Evolutionary conservation across 2,797 vertebrate species (phyloP).

Genomic region (Knipowitschia caucasica): DNA sequence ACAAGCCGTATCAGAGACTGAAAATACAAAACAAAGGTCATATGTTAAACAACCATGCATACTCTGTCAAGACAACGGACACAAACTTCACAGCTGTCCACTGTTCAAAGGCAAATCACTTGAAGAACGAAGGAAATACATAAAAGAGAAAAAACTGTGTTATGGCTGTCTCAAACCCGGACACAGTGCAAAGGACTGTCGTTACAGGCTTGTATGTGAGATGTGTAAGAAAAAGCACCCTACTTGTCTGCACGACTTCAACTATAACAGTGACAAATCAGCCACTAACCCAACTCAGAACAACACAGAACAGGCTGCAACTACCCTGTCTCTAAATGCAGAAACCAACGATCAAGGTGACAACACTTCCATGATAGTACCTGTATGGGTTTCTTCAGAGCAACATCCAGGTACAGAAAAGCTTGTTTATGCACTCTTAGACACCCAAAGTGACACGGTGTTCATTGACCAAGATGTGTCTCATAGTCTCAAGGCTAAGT

Average conservation of each 20-base stretch:
- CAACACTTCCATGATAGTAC: conserved; percentile 28
- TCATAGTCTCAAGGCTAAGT: background rate
- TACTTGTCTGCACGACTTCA: background rate
- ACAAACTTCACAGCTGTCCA: background rate
- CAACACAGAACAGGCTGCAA: conserved; percentile 1
- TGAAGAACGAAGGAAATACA: background rate
- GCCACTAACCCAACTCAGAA: background rate
- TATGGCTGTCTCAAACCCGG: conserved; percentile 10
- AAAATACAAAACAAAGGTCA: background rate
- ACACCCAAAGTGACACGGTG: conserved; percentile 23
- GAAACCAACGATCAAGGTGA: background rate
- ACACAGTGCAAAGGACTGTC: conserved; percentile 7
- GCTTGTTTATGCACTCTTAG: conserved; percentile 9
- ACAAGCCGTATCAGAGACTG: background rate
- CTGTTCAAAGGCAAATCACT: background rate
- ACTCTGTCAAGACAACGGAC: background rate
- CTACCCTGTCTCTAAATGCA: background rate
- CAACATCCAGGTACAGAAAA: background rate
- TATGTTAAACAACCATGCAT: background rate
- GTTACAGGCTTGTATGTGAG: background rate
- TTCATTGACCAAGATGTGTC: conserved; percentile 26
- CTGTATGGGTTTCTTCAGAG: conserved; percentile 26
- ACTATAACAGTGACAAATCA: background rate
- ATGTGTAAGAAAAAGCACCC: conserved; percentile 9
- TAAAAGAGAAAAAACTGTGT: conserved; percentile 5